Evolutionary conservation across 1,140 invertebrate species (phyloP), one percentile per base, ranked within the genome.

Genomic region (Mycetomoellerius zeteki): DNA sequence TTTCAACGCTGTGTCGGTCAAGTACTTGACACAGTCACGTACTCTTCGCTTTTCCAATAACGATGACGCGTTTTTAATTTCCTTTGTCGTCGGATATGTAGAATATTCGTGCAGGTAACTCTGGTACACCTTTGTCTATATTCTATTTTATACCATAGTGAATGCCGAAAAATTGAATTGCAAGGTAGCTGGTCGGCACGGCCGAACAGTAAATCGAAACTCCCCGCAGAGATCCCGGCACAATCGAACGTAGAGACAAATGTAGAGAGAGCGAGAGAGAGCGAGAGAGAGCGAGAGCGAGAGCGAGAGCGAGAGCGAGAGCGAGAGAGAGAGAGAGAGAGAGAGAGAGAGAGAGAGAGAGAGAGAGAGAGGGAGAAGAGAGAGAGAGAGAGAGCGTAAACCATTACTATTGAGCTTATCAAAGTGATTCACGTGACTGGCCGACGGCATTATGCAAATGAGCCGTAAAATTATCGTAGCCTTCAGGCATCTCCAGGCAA

Each of bases 361-460:
- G 43, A 7, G 58, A 30, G 33, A 60, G 75, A 82, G 75, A 24
- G 5, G 33, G 75, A 6, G 54, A 10, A 10, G 16, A 47, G 8
- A 78, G 54, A 50, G 33, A 81, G 27, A 54, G 37, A 16, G 64
- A 27, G 56, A 85, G 19, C 37, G 86, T 86, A 90, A 90, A 90
- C 72, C 76, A 84, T 90, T 90, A 85, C 86, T 90, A 90, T 90
- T 90, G 86, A 65, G 86, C 76, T 90, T 90, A 90, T 90, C 89
- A 90, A 90, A 90, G 89, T 88, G 89, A 90, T 90, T 88, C 89
- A 88, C 82, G 71, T 69, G 89, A 88, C 86, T 88, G 72, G 77
- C 73, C 76, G 54, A 43, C 52, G 72, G 89, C 21, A 90, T 90
- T 90, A 90, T 90, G 89, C 86, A 90, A 90, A 90, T 86, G 82